Conservation (phyloP, 2,888 invertebrate species). For the Bellardia pandia region DNA sequence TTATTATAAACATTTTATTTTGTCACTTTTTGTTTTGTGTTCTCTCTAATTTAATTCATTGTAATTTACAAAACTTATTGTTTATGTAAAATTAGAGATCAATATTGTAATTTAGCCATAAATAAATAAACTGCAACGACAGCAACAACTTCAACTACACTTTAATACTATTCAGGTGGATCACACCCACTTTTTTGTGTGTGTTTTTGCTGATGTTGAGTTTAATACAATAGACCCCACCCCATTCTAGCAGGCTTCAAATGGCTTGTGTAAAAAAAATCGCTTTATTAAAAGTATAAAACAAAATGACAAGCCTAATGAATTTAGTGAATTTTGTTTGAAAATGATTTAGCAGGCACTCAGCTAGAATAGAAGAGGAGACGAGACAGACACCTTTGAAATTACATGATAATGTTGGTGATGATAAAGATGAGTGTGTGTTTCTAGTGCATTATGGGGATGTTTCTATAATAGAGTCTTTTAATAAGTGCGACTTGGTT, state of each 20-base stretch:
- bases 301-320: slow-evolving; percentile 67
- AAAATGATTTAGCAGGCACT: slow-evolving; percentile 45
- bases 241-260: slow-evolving; percentile 57
- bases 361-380: slow-evolving; percentile 26
- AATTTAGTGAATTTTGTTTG: slow-evolving; percentile 58
- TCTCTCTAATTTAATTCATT: slow-evolving; percentile 57
- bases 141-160: slow-evolving; percentile 7
- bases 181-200: slow-evolving; percentile 64
- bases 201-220: slow-evolving; percentile 28
- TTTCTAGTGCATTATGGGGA: slow-evolving; percentile 4
- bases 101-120: slow-evolving; percentile 56
- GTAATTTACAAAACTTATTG: slow-evolving; percentile 58
- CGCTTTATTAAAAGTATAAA: slow-evolving; percentile 29
- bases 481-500: too few relatives aligned
- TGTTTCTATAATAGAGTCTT: slow-evolving; percentile 28
- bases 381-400: slow-evolving; percentile 22
- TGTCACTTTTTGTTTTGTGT: slow-evolving; percentile 12
- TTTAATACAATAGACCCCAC: slow-evolving; percentile 67
- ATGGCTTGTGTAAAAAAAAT: slow-evolving; percentile 38
- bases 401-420: slow-evolving; percentile 52
- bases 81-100: slow-evolving; percentile 54
- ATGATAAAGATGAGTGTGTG: slow-evolving; percentile 44
- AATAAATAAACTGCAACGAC: slow-evolving; percentile 48
- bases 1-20: slow-evolving; percentile 40
- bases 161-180: slow-evolving; percentile 57